Conservation (phyloP, 2,113 vertebrate species). For the Aldabrachelys gigantea region DNA sequence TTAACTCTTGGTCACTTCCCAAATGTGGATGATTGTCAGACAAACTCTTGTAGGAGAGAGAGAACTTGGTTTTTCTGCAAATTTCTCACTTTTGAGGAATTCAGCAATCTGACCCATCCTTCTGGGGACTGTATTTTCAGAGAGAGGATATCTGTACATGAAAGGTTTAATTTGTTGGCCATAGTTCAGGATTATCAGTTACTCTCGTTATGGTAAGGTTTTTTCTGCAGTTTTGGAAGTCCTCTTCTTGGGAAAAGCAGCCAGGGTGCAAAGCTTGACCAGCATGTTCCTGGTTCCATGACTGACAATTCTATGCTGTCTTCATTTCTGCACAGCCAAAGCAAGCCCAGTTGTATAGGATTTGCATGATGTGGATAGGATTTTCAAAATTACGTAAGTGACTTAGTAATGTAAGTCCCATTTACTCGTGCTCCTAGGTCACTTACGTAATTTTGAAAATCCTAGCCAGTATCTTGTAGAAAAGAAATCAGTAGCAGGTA, state of each 20-base stretch:
- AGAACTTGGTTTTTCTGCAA: neutral
- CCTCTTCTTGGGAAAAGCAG: neutral
- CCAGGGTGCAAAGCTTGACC: neutral
- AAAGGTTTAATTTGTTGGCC: neutral
- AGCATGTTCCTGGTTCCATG: neutral
- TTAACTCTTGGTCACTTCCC: neutral
- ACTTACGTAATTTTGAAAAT: conserved; percentile 35
- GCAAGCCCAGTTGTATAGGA: neutral
- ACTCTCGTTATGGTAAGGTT: neutral
- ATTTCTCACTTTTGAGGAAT: neutral
- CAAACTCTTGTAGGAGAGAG: neutral
- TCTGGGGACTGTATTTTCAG: neutral
- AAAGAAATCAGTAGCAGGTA: conserved; percentile 60
- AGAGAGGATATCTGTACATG: neutral
- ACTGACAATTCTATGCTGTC: neutral
- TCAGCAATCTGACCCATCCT: rapidly evolving
- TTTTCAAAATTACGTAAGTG: conserved; percentile 25
- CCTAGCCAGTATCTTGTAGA: conserved; percentile 46
- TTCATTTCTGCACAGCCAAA: neutral
- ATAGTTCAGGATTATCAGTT: neutral
- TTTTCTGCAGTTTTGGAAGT: neutral
- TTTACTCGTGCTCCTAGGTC: neutral
- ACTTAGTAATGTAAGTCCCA: neutral
- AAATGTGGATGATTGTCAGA: neutral
- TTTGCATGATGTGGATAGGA: neutral